phyloP scores from a whole-genome alignment of 2,797 vertebrate genomes.

The Phalanger gymnotis region DNA sequence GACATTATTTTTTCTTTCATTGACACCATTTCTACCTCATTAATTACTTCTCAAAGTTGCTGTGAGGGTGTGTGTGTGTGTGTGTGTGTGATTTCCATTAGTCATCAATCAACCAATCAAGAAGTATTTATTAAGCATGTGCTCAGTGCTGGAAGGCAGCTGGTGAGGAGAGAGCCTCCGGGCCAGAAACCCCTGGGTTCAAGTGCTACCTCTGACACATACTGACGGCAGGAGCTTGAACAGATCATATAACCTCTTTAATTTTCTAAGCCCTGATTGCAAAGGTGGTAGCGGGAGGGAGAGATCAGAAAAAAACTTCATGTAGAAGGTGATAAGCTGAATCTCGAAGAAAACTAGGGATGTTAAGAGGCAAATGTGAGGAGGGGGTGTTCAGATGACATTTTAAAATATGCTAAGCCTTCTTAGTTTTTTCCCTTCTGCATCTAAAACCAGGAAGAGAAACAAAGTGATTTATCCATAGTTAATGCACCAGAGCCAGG shows the following conservation, averaged over 20 bases:
- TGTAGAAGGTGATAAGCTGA: not conserved
- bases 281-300: not conserved
- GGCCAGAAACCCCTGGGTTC: not conserved
- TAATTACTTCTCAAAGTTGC: not conserved
- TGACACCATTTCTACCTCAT: not conserved
- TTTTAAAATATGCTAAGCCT: not conserved
- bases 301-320: not conserved
- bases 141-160: not conserved
- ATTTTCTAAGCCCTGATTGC: not conserved
- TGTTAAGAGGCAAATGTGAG: not conserved
- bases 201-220: not conserved
- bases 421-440: constrained; percentile 1
- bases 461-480: constrained; percentile 23
- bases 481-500: not conserved
- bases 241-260: not conserved
- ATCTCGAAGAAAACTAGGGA: not conserved
- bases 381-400: not conserved
- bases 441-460: constrained; percentile 17
- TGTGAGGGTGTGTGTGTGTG: not conserved
- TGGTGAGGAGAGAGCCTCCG: not conserved
- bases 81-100: not conserved
- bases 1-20: constrained; percentile 18
- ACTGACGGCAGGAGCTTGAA: not conserved
- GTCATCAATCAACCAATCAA: not conserved
- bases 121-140: not conserved